Base-by-base conservation (phyloP, 2,113 vertebrate species). In the Lepisosteus oculatus region DNA sequence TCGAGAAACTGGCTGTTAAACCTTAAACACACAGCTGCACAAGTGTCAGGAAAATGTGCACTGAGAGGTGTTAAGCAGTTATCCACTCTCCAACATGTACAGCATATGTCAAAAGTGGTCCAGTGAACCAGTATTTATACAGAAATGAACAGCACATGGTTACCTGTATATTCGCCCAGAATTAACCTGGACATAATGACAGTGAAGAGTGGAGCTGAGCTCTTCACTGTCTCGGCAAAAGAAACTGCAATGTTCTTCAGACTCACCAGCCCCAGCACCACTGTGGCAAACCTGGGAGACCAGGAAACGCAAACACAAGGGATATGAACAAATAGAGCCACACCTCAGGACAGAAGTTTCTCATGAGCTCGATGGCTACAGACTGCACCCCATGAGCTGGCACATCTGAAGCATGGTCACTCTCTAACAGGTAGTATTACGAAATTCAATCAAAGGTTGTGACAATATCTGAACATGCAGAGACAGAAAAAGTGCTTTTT, bases 121-220 rank as follows among this genome's bases (percentile, higher is more conserved):
- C 29, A 2, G 29, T 29, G 29, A 29, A 29, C 29, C 29, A 29
- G 29, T 29, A 29, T 29, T 29, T 29, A 29, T 29, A 29, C 29
- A 29, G 43, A 8, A 62, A 45, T 12, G 61, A 44, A 15, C 8
- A 12, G 8, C 41, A 12, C n/a, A 14, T 55, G 9, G 83, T 72
- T 81, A 98, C 97, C 97, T 12, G 96, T 99, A 82, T 98, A 95
- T 80, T 99, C 97, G 12, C 97, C 97, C 4, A 99, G 76, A 64
- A 99, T 98, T 84, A 97, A 92, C 15, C 97, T 81, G 29, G 97
- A 99, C 96, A 99, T 94, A 79, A 99, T 97, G 59, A 99, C 97
- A 0, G 97, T 99, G 77, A 99, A 99, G 66, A 99, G 95, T 41
- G 97, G 97, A 0, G 97, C 97, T 0, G 97, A 99, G 82, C 97